phyloP scores from a whole-genome alignment of 2,797 vertebrate species.

The Macropodus opercularis region DNA sequence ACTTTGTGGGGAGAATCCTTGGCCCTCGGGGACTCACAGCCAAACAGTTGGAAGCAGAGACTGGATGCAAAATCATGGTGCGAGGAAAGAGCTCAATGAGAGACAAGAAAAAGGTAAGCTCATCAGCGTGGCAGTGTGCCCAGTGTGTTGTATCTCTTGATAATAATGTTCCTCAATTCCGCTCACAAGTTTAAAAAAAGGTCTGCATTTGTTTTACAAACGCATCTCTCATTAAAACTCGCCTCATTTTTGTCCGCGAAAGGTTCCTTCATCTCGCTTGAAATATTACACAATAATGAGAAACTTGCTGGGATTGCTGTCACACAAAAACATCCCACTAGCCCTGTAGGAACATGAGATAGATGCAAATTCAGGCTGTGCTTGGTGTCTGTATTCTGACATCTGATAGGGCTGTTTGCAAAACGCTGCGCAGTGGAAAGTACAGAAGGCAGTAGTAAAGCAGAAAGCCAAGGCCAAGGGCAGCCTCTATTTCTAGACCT shows the following conservation, averaged over 20 bases:
- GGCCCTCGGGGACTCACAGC: conserved; percentile 86
- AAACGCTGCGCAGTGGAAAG: conserved; percentile 61
- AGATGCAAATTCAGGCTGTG: conserved; percentile 27
- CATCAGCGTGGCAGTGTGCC: conserved; percentile 1
- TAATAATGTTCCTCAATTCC: neutral
- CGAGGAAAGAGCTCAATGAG: conserved; percentile 88
- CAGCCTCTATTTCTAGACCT: conserved; percentile 70
- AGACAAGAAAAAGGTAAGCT: conserved; percentile 87
- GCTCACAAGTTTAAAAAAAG: neutral
- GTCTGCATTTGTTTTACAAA: neutral
- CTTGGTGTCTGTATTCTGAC: conserved; percentile 54
- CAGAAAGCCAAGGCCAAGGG: conserved; percentile 36
- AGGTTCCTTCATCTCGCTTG: conserved; percentile 12
- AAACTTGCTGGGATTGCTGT: conserved; percentile 22
- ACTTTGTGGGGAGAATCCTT: conserved; percentile 87
- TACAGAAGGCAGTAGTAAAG: conserved; percentile 52
- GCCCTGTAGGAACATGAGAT: conserved; percentile 37
- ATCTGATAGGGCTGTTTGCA: conserved; percentile 63
- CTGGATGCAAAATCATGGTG: conserved; percentile 89
- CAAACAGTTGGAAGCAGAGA: conserved; percentile 88
- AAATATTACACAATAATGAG: conserved; percentile 25
- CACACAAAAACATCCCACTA: conserved; percentile 17
- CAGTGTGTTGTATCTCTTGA: conserved; percentile 10
- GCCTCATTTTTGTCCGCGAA: neutral
- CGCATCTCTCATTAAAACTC: neutral